Conservation (phyloP, 2,113 vertebrate species). For the Oreochromis niloticus region DNA sequence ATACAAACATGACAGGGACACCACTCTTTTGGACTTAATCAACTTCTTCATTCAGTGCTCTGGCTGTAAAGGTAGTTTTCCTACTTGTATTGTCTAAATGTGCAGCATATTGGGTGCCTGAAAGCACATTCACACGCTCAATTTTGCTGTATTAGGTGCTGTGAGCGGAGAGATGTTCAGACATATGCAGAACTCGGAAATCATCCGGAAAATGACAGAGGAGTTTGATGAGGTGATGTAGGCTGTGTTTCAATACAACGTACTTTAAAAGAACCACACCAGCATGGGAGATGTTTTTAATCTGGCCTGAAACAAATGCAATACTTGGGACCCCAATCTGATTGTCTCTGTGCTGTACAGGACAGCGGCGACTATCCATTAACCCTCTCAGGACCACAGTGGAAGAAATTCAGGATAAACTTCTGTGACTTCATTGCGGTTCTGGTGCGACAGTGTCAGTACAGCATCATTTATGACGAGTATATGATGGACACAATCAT, state of each 20-base stretch:
- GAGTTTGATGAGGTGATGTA: slow-evolving; percentile 92
- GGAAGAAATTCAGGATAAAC: slow-evolving; percentile 95
- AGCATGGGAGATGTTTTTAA: background rate
- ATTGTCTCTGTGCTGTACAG: slow-evolving; percentile 52
- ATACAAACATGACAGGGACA: slow-evolving; percentile 91
- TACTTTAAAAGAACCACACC: background rate
- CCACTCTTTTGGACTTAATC: slow-evolving; percentile 93
- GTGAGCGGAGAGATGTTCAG: slow-evolving; percentile 97
- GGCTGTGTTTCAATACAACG: background rate
- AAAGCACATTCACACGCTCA: background rate
- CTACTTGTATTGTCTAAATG: background rate
- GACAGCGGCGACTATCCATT: slow-evolving; percentile 96
- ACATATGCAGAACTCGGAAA: slow-evolving; percentile 97
- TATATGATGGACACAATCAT: slow-evolving; percentile 99
- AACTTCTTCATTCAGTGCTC: slow-evolving; percentile 99
- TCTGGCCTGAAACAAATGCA: background rate
- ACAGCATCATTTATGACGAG: slow-evolving; percentile 98
- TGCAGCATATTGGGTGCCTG: background rate
- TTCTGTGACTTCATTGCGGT: slow-evolving; percentile 96
- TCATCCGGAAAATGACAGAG: slow-evolving; percentile 98
- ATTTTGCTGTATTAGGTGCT: slow-evolving; percentile 73
- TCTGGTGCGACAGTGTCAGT: slow-evolving; percentile 94
- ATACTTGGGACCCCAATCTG: background rate
- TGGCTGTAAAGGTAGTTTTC: slow-evolving; percentile 88
- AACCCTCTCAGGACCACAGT: slow-evolving; percentile 92